Evolutionary conservation across 2,113 vertebrate species (phyloP).

Genomic region (Dascyllus trimaculatus): DNA sequence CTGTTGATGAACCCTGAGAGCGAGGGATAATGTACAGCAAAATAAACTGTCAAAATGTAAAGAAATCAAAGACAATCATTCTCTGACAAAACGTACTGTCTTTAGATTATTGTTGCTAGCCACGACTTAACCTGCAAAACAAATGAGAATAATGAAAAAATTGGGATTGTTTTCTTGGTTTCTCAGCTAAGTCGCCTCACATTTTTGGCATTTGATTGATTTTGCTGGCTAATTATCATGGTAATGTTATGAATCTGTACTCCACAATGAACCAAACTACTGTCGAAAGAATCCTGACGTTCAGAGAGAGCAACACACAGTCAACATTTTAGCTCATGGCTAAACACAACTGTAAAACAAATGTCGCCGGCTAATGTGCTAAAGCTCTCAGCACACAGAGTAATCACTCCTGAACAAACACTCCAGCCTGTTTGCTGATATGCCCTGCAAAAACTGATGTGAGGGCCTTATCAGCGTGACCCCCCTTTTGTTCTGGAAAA

Average conservation of each 20-base stretch:
- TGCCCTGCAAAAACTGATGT: not conserved
- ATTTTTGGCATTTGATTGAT: too few species aligned
- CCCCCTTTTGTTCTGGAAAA: slow-evolving; percentile 58
- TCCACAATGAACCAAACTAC: not conserved
- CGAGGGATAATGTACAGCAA: not conserved
- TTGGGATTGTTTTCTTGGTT: too few species aligned
- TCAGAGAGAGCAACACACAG: slow-evolving; percentile 16
- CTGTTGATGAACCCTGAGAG: not conserved
- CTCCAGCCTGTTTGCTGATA: slow-evolving; percentile 36
- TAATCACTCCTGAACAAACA: slow-evolving; percentile 59
- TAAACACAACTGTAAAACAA: slow-evolving; percentile 33
- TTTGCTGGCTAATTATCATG: too few species aligned
- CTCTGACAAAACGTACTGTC: too few species aligned
- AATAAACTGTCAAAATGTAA: not conserved
- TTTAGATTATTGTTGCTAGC: too few species aligned
- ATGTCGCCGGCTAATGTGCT: slow-evolving; percentile 38
- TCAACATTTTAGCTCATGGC: slow-evolving; percentile 28
- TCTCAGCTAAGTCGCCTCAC: too few species aligned
- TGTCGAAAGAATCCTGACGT: not conserved
- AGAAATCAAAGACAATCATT: slow-evolving; percentile 1
- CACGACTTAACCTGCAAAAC: too few species aligned
- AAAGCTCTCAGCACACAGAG: slow-evolving; percentile 42
- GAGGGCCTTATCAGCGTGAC: slow-evolving; percentile 40
- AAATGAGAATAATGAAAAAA: too few species aligned
- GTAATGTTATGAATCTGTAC: not conserved